Conservation (phyloP, 2,797 vertebrate genomes). For the Sebastes trivittatus region DNA sequence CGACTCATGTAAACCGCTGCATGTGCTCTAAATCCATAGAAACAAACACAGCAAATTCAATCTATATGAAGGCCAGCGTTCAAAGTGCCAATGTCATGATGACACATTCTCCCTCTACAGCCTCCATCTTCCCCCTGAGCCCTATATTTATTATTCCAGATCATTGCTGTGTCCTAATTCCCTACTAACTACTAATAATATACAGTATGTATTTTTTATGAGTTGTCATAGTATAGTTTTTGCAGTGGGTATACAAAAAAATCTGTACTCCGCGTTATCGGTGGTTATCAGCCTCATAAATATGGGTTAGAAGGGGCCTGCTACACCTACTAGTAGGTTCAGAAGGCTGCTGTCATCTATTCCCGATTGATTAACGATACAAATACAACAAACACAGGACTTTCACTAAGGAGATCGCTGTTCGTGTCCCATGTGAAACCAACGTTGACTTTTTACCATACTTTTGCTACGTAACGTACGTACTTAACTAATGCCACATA, state of each 20-base stretch:
- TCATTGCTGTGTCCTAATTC: not conserved
- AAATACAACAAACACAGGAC: not conserved
- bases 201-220: not conserved
- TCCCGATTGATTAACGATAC: fast-evolving
- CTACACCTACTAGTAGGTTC: not conserved
- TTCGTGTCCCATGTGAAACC: too few relatives aligned
- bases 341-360: fast-evolving
- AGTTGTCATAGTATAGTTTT: not conserved
- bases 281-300: fast-evolving
- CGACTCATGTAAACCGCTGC: not conserved
- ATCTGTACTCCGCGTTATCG: not conserved
- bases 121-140: not conserved
- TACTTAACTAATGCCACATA: too few relatives aligned
- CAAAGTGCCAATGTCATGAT: not conserved
- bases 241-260: not conserved
- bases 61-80: not conserved
- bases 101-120: not conserved
- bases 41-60: constrained; percentile 4
- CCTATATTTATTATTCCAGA: not conserved
- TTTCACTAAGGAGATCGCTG: too few relatives aligned
- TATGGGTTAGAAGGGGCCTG: not conserved
- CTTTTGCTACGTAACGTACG: fast-evolving
- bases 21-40: not conserved
- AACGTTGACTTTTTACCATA: too few relatives aligned
- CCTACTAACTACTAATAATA: not conserved